phyloP scores from a whole-genome alignment of 2,113 vertebrate genomes.

The Oophaga pumilio region DNA sequence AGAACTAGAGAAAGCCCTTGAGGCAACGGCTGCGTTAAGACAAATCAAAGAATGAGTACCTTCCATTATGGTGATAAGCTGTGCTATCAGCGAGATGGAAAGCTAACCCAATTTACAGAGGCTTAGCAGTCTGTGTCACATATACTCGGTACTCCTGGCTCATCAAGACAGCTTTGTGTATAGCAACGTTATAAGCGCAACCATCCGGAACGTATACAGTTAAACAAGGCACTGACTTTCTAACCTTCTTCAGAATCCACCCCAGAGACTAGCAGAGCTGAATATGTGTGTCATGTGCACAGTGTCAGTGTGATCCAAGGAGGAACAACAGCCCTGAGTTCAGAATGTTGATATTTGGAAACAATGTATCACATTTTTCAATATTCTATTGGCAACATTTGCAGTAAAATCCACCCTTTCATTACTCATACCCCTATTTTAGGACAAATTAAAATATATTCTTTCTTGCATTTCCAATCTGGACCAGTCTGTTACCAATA shows the following conservation, averaged over 20 bases:
- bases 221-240: slow-evolving; percentile 2
- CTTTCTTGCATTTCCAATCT: not conserved
- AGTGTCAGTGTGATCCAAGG: too few species aligned
- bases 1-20: slow-evolving; percentile 2
- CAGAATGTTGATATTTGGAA: not conserved
- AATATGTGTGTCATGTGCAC: not conserved
- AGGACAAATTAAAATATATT: not conserved
- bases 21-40: slow-evolving; percentile 46
- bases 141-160: slow-evolving; percentile 25
- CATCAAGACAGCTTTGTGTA: slow-evolving; percentile 10
- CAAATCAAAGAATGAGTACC: slow-evolving; percentile 54
- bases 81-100: slow-evolving; percentile 53
- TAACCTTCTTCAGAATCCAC: not conserved
- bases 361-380: not conserved
- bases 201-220: not conserved
- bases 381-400: not conserved
- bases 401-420: not conserved
- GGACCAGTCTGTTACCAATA: not conserved
- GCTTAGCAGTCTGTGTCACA: slow-evolving; percentile 50
- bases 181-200: not conserved
- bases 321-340: too few species aligned
- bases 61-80: slow-evolving; percentile 56
- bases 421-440: not conserved
- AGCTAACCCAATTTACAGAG: slow-evolving; percentile 51
- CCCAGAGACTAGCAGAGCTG: not conserved